Base-by-base conservation (phyloP, 2,888 invertebrate species). In the Cantharis lateralis region DNA sequence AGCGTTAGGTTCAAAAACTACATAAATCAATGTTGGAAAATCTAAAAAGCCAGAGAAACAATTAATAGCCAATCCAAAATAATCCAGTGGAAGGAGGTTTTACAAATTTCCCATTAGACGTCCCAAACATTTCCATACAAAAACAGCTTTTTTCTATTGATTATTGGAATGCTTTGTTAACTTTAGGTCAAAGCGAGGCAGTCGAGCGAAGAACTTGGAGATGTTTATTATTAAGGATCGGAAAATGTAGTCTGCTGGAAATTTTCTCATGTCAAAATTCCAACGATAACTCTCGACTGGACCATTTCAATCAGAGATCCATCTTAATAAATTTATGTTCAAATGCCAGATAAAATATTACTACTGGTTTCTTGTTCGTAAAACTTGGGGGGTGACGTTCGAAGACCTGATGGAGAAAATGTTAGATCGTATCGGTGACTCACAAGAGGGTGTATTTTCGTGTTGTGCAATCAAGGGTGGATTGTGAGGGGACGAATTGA, bases 401-500 rank as follows among this genome's bases (percentile, higher is more conserved):
- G 20, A 20, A 20, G n/a, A 66, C 64, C 48, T 48, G 48, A 66
- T 24, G 24, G 64, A 66, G 16, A 66, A 64, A 18, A 66, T 24
- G 64, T 66, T 18, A 24, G 64, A 66, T 66, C 70, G 63, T 76
- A 76, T 76, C 75, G 72, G 48, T 76, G 75, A 76, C 75, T 76
- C 75, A 76, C 68, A 76, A 76, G 75, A 66, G 75, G 75, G 75
- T 76, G 72, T 69, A 71, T 75, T 75, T 75, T 75, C 69, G 48
- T 68, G 48, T 68, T 28, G 62, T 62, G 71, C 69, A 71, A 68
- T 66, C 74, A 61, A 70, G 75, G 75, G 75, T 64, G 24, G 64
- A 18, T 24, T 28, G n/a, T 10, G n/a, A 70, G 70, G 32, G 61
- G 20, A 48, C 24, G 63, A 71, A 63, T 28, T 26, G 69, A 32